Base-by-base conservation (phyloP, 2,113 vertebrate species). In the Brachyhypopomus gauderio region DNA sequence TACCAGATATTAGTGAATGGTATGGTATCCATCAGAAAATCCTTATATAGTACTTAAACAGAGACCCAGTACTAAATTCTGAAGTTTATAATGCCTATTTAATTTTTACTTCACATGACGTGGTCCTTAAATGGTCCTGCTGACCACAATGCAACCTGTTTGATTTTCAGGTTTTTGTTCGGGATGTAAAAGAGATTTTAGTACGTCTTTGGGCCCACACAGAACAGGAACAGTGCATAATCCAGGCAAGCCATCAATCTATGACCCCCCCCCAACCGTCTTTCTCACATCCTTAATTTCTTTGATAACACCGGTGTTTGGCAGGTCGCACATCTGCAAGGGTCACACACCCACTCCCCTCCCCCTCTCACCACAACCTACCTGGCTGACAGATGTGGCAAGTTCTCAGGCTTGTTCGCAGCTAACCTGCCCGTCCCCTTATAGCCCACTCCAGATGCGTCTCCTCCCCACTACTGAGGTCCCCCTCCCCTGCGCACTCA, bases 381-480 rank as follows among this genome's bases (percentile, higher is more conserved):
- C 77, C 67, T 82, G 71, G 66, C 34, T 36, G 74, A 75, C 79
- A 84, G 67, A 85, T 77, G 79, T 81, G 63, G 41, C 63, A 71
- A 52, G 72, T 82, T 87, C 84, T 67, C 79, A 83, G 77, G 70
- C 59, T 82, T 78, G 67, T 64, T 83, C 59, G 22, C 16, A 23
- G 30, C 52, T 79, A 36, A 76, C 56, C 45, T 27, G 38, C 41
- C 63, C 64, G 64, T 66, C 66, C 67, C 36, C 74, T 75, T 70
- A 60, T 55, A 77, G 66, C 75, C 55, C 36, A 62, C 62, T 77
- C 81, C 84, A 83, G 76, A 86, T 85, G 82, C 79, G 75, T 22
- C 41, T 81, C 70, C 45, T 86, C 83, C 85, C 77, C 75, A 84
- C 79, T 86, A 85, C 79, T 45, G 20, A 80, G 70, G 25, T 63